Percentiles rank a stretch among this genome's conserved stretches.
Conservation (phyloP, 1,140 invertebrate species). For the Cardiocondyla obscurior region DNA sequence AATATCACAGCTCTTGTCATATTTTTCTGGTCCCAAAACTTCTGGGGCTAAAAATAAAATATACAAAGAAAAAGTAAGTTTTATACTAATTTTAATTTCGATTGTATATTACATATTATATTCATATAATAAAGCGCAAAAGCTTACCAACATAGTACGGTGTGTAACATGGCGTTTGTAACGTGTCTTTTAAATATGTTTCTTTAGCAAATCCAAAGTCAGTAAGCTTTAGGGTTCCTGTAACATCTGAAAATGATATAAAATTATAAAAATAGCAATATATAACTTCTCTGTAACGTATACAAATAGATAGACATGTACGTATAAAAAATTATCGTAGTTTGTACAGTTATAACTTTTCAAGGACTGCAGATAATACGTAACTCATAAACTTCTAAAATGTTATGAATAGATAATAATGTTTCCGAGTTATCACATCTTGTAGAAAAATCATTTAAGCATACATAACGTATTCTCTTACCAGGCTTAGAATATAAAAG, state of each 20-base stretch:
- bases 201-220: constrained; percentile 99
- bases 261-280: neutral
- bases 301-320: constrained; percentile 14
- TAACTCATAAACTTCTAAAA: neutral
- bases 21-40: constrained; percentile 98
- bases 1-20: constrained; percentile 99
- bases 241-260: constrained; percentile 82
- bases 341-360: neutral
- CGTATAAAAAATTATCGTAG: constrained; percentile 4
- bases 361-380: constrained; percentile 6
- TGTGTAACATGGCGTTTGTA: constrained; percentile 99
- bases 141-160: constrained; percentile 97
- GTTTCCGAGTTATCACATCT: neutral
- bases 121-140: neutral
- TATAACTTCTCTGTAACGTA: constrained; percentile 1
- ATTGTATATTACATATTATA: neutral
- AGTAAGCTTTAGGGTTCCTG: constrained; percentile 96
- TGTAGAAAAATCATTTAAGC: neutral
- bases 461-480: constrained; percentile 68
- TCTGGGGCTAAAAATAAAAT: constrained; percentile 90
- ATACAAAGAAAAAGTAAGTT: neutral
- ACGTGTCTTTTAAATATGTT: constrained; percentile 91
- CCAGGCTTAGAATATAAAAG: constrained; percentile 91
- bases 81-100: constrained; percentile 3
- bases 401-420: neutral